Conservation (phyloP, 2,113 vertebrate genomes). For the Triplophysa dalaica region DNA sequence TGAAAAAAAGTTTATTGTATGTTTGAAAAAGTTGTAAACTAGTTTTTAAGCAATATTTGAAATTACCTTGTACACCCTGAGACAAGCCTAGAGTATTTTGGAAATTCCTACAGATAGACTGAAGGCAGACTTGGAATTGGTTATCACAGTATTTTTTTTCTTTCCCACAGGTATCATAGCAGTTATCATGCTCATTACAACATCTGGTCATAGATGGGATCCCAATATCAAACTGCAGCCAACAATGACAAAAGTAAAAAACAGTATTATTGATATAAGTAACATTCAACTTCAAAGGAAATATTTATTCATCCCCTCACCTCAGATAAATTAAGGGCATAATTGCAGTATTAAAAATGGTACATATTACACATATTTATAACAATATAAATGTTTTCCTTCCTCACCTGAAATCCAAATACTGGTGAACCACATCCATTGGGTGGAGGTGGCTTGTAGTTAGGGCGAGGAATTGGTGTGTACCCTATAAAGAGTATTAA, state of each 20-base stretch:
- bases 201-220: slow-evolving; percentile 96
- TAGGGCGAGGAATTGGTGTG: slow-evolving; percentile 80
- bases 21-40: too few species aligned
- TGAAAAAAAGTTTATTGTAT: too few species aligned
- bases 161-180: slow-evolving; percentile 89
- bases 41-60: neutral
- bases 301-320: neutral
- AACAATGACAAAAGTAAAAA: neutral
- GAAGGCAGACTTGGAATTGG: slow-evolving; percentile 88
- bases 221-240: slow-evolving; percentile 88
- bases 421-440: slow-evolving; percentile 97
- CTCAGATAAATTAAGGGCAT: neutral
- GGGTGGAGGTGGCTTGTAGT: slow-evolving; percentile 87
- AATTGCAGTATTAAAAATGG: neutral
- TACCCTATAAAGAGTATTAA: slow-evolving; percentile 75
- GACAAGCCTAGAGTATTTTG: slow-evolving; percentile 88
- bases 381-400: neutral
- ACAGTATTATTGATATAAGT: neutral
- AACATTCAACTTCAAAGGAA: too few species aligned
- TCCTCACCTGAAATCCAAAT: slow-evolving; percentile 88
- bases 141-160: slow-evolving; percentile 91
- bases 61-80: slow-evolving; percentile 84
- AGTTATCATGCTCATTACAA: slow-evolving; percentile 93
- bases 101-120: slow-evolving; percentile 89
- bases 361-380: slow-evolving; percentile 2